Evolutionary conservation across 2,113 vertebrate genomes (phyloP), one percentile per base, ranked within the genome.

Genomic region (Columba janthina): DNA sequence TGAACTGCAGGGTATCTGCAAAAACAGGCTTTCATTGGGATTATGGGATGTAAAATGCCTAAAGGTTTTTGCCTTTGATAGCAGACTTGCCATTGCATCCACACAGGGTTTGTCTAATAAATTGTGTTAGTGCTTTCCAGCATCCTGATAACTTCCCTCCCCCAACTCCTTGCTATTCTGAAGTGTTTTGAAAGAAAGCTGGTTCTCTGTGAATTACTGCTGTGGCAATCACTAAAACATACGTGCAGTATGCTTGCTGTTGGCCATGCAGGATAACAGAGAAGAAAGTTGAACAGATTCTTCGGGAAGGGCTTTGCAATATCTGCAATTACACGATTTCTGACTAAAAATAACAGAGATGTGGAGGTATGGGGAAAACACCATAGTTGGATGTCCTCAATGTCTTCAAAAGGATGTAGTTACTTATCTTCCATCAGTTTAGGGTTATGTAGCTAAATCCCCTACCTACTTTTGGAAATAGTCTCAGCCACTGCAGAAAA

Each of bases 1-100:
- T 94, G 94, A 97, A 96, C 95, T 95, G 96, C 87, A 83, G 97
- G 85, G 93, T 97, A 97, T 97, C 96, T 97, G 90, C 94, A 96
- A 85, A 97, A 96, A 82, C 96, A 97, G 96, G 92, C 97, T 97
- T 95, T 97, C 95, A 74, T 89, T 96, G 84, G 97, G 97, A 97
- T 97, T 97, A 97, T 94, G 96, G 94, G 96, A 97, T 95, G 96
- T 91, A 97, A 95, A 96, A 97, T 94, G 97, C 95, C 94, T 92
- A 85, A 95, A 97, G 97, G 96, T 90, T 94, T 95, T 94, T 92
- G 80, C 90, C 90, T 97, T 97, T 96, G 97, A 97, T 97, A 97
- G 96, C 85, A 91, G 94, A 94, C 94, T 93, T 96, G 95, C 93
- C 91, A 93, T 82, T 90, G 89, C 93, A 96, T 95, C 92, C 90